These are phyloP conservation scores for Halesus radiatus DNA, from an alignment of 1,140 invertebrate species.

Conservation along the genomic window DNA sequence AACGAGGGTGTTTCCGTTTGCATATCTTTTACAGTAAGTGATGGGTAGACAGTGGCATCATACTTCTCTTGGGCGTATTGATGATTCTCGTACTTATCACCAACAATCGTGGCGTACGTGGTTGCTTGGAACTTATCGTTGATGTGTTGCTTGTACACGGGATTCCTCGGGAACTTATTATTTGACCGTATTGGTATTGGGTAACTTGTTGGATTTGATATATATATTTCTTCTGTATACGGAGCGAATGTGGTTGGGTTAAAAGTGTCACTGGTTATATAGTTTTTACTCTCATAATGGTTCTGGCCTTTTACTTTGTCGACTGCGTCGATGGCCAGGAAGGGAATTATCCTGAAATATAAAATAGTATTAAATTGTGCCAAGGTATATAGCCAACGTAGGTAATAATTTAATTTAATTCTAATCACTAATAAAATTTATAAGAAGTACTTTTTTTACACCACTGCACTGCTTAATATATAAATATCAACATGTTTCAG, in stretches of 20 bases:
- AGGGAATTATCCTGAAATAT: slow-evolving; percentile 82
- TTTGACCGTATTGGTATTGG: slow-evolving; percentile 28
- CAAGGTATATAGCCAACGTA: neutral
- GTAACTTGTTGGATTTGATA: slow-evolving; percentile 37
- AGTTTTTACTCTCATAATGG: slow-evolving; percentile 63
- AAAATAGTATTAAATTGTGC: slow-evolving; percentile 43
- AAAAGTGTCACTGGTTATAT: slow-evolving; percentile 51
- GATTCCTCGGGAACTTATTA: slow-evolving; percentile 51
- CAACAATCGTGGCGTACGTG: slow-evolving; percentile 50
- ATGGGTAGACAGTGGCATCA: slow-evolving; percentile 54
- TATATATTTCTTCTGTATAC: slow-evolving; percentile 53
- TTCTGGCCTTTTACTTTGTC: slow-evolving; percentile 60
- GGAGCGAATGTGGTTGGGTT: slow-evolving; percentile 52
- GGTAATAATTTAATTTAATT: too few relatives aligned
- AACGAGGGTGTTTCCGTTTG: slow-evolving; percentile 53
- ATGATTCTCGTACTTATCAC: slow-evolving; percentile 49
- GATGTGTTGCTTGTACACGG: slow-evolving; percentile 54
- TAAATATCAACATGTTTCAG: too few relatives aligned
- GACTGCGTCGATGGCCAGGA: slow-evolving; percentile 84
- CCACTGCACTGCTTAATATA: too few relatives aligned
- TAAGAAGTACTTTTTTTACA: too few relatives aligned
- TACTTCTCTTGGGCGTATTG: slow-evolving; percentile 54
- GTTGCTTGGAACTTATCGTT: slow-evolving; percentile 55
- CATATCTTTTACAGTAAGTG: slow-evolving; percentile 44
- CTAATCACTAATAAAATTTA: too few relatives aligned